Evolutionary conservation across 2,113 vertebrate genomes (phyloP).

Genomic region (Scophthalmus maximus): DNA sequence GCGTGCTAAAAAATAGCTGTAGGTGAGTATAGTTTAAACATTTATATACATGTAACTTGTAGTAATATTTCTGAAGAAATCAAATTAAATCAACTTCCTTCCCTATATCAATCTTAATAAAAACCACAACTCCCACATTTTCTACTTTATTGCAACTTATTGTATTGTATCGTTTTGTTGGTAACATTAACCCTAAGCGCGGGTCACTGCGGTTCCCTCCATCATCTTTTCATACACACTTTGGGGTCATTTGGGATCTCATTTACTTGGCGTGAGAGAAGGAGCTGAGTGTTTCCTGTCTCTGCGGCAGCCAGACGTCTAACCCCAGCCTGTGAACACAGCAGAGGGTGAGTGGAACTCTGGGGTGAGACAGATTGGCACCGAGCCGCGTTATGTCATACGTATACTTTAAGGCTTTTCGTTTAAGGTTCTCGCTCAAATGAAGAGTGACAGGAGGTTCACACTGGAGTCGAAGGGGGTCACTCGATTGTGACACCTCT

Average conservation of each 20-base stretch:
- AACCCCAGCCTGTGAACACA: slow-evolving; percentile 8
- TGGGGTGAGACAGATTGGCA: not conserved
- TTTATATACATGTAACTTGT: no score
- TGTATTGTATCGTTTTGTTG: no score
- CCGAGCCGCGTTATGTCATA: slow-evolving; percentile 34
- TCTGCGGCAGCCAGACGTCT: not conserved
- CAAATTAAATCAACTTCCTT: no score
- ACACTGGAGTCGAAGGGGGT: not conserved
- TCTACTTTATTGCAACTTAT: no score
- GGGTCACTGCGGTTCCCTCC: not conserved
- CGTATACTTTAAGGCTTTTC: slow-evolving; percentile 12
- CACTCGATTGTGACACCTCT: not conserved
- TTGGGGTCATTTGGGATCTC: no score
- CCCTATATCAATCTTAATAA: no score
- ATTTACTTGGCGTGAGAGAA: not conserved
- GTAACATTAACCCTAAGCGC: no score
- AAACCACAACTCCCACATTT: no score
- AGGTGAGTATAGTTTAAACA: no score
- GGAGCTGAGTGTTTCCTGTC: not conserved
- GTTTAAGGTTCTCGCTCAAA: slow-evolving; percentile 46
- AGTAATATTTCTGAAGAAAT: no score
- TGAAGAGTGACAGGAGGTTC: not conserved
- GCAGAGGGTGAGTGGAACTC: not conserved
- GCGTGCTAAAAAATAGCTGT: no score
- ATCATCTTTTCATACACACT: no score